phyloP scores from a whole-genome alignment of 2,888 invertebrate species.

The Pollenia griseotomentosa region DNA sequence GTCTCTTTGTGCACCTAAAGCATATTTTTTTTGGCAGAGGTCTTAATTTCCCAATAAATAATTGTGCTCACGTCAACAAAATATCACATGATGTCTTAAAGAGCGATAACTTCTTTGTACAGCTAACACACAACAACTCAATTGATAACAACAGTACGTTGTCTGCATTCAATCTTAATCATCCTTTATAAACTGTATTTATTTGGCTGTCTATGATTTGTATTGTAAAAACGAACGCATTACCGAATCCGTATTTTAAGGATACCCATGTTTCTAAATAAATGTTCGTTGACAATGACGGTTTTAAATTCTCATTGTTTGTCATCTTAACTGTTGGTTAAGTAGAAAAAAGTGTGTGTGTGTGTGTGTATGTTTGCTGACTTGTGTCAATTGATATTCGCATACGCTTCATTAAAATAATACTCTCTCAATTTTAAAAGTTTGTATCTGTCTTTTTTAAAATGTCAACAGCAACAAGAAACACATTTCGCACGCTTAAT shows the following conservation, averaged over 20 bases:
- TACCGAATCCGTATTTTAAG: slow-evolving; percentile 23
- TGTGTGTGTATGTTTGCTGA: slow-evolving; percentile 38
- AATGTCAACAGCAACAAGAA: slow-evolving; percentile 64
- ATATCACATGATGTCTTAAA: too few relatives aligned
- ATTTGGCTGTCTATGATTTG: slow-evolving; percentile 29
- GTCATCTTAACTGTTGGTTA: slow-evolving; percentile 45
- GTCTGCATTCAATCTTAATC: slow-evolving; percentile 31
- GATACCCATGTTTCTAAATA: background rate
- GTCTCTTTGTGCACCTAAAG: too few relatives aligned
- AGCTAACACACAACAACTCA: background rate
- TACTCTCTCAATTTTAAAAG: slow-evolving; percentile 76
- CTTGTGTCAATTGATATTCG: slow-evolving; percentile 79
- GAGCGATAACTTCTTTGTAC: too few relatives aligned
- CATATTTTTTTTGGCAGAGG: too few relatives aligned
- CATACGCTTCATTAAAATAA: slow-evolving; percentile 83
- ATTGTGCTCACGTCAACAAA: too few relatives aligned
- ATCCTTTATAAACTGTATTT: slow-evolving; percentile 11
- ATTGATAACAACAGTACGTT: background rate
- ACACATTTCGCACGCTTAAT: slow-evolving; percentile 22
- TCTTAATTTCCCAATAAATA: too few relatives aligned
- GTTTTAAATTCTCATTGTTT: slow-evolving; percentile 45
- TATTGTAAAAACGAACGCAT: slow-evolving; percentile 10
- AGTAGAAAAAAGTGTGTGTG: slow-evolving; percentile 49
- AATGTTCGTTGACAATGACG: background rate
- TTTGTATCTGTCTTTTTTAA: slow-evolving; percentile 34